Conservation (phyloP, 2,113 vertebrate genomes). For the Centrocercus urophasianus region DNA sequence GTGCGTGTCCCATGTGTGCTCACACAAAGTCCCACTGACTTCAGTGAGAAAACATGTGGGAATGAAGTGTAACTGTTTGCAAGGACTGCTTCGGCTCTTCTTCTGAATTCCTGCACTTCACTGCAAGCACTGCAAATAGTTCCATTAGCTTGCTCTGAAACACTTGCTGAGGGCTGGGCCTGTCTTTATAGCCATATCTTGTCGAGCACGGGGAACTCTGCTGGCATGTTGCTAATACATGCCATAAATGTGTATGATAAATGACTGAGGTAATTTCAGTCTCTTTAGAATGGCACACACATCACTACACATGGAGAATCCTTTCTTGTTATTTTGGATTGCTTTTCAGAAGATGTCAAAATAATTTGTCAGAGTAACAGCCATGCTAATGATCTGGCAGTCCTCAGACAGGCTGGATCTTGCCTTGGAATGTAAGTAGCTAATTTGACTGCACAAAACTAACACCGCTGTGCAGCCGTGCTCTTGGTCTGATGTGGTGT, state of each 20-base stretch:
- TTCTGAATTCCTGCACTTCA: neutral
- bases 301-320: neutral
- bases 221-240: neutral
- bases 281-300: neutral
- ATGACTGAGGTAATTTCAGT: neutral
- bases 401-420: slow-evolving; percentile 6
- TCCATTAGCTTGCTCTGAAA: neutral
- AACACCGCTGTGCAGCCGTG: neutral
- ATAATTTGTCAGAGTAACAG: neutral
- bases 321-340: neutral
- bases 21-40: neutral
- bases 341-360: neutral
- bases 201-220: neutral
- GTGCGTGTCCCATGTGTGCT: neutral
- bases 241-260: neutral
- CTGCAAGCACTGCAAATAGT: neutral
- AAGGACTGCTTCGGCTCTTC: neutral
- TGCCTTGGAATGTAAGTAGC: slow-evolving; percentile 6
- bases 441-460: neutral
- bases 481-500: neutral
- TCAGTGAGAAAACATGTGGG: neutral
- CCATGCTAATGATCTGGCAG: neutral
- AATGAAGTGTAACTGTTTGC: neutral
- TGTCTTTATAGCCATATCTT: neutral
- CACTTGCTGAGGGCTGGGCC: neutral